A percentile compares a stretch with the other conserved stretches of the same genome.
These are phyloP conservation scores for Trichogramma pretiosum DNA, from an alignment of 1,140 invertebrate species.

Conservation along the genomic window DNA sequence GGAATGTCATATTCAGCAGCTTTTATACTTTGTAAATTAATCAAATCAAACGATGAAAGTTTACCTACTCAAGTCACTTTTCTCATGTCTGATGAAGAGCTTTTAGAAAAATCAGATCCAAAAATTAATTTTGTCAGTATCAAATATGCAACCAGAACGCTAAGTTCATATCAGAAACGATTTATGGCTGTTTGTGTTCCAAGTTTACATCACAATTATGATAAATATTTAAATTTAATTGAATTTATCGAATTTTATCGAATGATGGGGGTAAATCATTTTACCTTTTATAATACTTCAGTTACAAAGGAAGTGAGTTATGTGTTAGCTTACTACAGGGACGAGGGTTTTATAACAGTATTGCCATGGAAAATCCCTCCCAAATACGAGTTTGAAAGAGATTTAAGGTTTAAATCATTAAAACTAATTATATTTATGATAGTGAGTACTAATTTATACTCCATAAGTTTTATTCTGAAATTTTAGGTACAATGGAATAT, in stretches of 20 bases:
- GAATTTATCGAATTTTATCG: slow-evolving; percentile 61
- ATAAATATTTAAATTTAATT: slow-evolving; percentile 46
- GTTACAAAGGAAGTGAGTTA: slow-evolving; percentile 43
- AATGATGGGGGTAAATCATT: slow-evolving; percentile 54
- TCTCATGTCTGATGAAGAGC: slow-evolving; percentile 1
- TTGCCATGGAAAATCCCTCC: not conserved
- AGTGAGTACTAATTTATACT: slow-evolving; percentile 58
- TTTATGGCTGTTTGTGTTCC: slow-evolving; percentile 57
- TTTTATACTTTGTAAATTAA: slow-evolving; percentile 20
- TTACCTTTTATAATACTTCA: slow-evolving; percentile 58
- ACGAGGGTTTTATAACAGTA: slow-evolving; percentile 41
- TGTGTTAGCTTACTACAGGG: slow-evolving; percentile 46
- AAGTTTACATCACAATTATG: slow-evolving; percentile 56
- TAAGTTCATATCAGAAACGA: slow-evolving; percentile 3
- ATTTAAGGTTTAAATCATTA: slow-evolving; percentile 44
- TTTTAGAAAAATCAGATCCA: too few species aligned
- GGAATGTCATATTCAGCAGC: slow-evolving; percentile 20
- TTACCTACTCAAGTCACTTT: slow-evolving; percentile 8
- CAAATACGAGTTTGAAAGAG: not conserved
- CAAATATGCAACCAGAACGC: not conserved
- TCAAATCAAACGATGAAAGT: slow-evolving; percentile 4
- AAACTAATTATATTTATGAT: slow-evolving; percentile 54
- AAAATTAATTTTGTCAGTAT: not conserved
- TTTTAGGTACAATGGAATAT: slow-evolving; percentile 52
- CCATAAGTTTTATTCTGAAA: slow-evolving; percentile 30